Percentiles rank a stretch among this genome's conserved stretches.
Conservation (phyloP, 2,113 vertebrate species). For the Oryzias woworae region DNA sequence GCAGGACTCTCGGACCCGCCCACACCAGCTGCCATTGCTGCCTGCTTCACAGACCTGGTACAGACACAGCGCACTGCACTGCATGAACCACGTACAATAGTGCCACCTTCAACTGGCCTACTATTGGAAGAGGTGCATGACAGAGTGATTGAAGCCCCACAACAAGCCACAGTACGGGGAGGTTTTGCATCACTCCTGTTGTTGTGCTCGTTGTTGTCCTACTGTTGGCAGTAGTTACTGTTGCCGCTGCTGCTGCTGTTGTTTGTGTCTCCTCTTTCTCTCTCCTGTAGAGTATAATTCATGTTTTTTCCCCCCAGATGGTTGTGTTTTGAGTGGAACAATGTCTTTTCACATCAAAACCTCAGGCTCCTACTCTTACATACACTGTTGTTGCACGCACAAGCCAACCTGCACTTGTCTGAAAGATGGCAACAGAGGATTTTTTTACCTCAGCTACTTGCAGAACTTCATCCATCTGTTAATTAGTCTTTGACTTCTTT, state of each 20-base stretch:
- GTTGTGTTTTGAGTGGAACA: conserved; percentile 69
- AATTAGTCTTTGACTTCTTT: too few species aligned
- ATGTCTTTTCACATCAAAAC: conserved; percentile 66
- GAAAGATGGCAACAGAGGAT: conserved; percentile 36
- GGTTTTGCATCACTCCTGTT: conserved; percentile 87
- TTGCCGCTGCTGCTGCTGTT: conserved; percentile 78
- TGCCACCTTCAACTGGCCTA: conserved; percentile 80
- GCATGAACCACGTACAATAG: conserved; percentile 88
- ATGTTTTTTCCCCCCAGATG: conserved; percentile 65
- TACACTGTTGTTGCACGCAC: conserved; percentile 57
- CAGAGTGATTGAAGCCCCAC: conserved; percentile 97
- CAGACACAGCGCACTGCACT: conserved; percentile 81
- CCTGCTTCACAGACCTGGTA: conserved; percentile 84
- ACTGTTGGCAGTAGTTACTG: conserved; percentile 77
- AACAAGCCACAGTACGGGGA: conserved; percentile 97
- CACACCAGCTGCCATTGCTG: conserved; percentile 82
- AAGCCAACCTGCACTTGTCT: conserved; percentile 32
- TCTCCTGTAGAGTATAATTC: conserved; percentile 62
- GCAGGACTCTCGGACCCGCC: conserved; percentile 77
- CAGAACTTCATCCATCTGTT: too few species aligned
- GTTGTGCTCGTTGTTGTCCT: conserved; percentile 83
- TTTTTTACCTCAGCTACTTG: too few species aligned
- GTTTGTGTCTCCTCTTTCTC: conserved; percentile 75
- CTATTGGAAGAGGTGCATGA: conserved; percentile 94
- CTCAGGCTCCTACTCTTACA: conserved; percentile 56